Conservation (phyloP, 2,888 invertebrate species). For the Metopia argyrocephala region DNA sequence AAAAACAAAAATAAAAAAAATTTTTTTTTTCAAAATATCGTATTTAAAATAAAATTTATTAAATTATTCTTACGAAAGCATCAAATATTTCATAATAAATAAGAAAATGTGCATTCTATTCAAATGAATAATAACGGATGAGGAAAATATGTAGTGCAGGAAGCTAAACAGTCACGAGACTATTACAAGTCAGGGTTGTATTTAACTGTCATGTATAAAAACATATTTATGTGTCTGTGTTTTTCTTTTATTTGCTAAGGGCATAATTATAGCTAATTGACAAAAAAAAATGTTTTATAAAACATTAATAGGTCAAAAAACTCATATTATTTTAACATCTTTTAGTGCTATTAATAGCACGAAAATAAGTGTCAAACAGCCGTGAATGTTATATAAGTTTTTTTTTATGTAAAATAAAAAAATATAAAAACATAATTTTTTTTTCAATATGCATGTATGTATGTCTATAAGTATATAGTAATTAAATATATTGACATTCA, state of each 20-base stretch:
- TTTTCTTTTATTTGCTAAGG: not conserved
- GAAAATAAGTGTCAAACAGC: no score
- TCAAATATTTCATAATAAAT: slow-evolving; percentile 2
- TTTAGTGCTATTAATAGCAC: no score
- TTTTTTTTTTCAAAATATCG: no score
- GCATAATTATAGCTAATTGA: not conserved
- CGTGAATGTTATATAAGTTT: no score
- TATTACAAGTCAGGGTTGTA: slow-evolving; percentile 33
- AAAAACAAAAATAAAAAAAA: slow-evolving; percentile 6
- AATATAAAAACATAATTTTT: no score
- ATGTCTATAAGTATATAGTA: not conserved
- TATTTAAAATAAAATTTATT: no score
- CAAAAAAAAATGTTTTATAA: not conserved
- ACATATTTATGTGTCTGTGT: not conserved
- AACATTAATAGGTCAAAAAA: not conserved
- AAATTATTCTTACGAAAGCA: not conserved
- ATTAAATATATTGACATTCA: not conserved
- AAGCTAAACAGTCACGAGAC: slow-evolving; percentile 37
- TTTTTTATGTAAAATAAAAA: no score
- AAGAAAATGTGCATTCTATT: slow-evolving; percentile 21
- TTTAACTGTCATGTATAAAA: not conserved
- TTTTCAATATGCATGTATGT: no score
- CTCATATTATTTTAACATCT: not conserved
- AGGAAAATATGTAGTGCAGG: slow-evolving; percentile 43
- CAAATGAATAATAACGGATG: slow-evolving; percentile 47